Base-by-base conservation (phyloP, 2,797 vertebrate genomes). In the Phataginus tricuspis region DNA sequence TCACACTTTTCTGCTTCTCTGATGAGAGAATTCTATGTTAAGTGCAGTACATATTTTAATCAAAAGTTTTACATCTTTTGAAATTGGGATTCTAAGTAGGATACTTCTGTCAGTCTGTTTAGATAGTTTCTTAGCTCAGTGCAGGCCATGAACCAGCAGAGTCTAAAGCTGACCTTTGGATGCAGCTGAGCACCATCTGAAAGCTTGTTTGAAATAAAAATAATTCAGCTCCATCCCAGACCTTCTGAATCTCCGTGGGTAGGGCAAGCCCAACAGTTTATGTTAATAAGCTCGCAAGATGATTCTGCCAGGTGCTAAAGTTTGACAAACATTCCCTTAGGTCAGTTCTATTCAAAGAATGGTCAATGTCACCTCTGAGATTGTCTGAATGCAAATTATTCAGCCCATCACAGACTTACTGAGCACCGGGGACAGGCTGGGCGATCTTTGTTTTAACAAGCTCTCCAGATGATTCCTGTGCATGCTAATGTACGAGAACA, bases 171-270 rank as follows among this genome's bases (percentile, higher is more conserved):
- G 64, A 79, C 29, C 31, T 71, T 63, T 86, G 42, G 61, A 71
- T 79, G 23, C 80, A 45, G 9, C 13, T 9, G 37, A 82, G 25
- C 6, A n/a, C 18, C 37, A 15, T 61, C 27, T 68, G 49, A 94
- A 84, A 92, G 14, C 0, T n/a, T 37, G 16, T 61, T 90, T 71
- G 42, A 94, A 69, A 49, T 79, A 92, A 75, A 90, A 66, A 68
- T 27, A 25, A 66, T 29, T 90, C 25, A 72, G 2, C 27, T 9
- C 27, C 10, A 25, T 31, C 18, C 29, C 37, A 92, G 80, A 59
- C 0, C 15, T 49, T 86, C 3, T 31, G 27, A 94, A 71, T 80
- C 9, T 66, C 75, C 64, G 84, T 0, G 21, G 15, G 23, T 16
- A 71, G 9, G 12, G 1, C 5, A 34, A 2, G 0, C 7, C 18